Base-by-base conservation (phyloP, 2,797 vertebrate genomes). In the Hylomyscus alleni region DNA sequence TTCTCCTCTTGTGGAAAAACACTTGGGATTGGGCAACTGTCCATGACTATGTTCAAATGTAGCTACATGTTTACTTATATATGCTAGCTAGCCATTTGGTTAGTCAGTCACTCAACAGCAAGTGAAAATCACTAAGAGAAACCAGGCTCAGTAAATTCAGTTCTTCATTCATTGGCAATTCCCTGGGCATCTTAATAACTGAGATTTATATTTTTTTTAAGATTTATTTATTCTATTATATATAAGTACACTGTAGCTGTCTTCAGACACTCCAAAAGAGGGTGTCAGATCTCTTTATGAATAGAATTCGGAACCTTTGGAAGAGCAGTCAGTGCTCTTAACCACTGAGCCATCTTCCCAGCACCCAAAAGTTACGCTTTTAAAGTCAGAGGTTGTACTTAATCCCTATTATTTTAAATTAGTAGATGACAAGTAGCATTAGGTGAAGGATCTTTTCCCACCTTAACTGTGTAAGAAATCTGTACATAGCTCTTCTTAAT, bases 101-200 rank as follows among this genome's bases (percentile, higher is more conserved):
- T 8, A 52, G 20, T 31, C 34, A 60, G 50, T 90, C 37, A 91
- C 19, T 93, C 29, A 81, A 52, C 65, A 85, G 29, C 47, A 75
- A 91, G 76, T 56, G 62, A 84, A 69, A 89, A 78, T 69, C 73
- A 22, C 2, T 9, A 54, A n/a, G 67, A 54, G 67, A 91, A 91
- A 56, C 50, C 14, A 72, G 12, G 26, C 67, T 92, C 76, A 56
- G 76, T 44, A 83, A 73, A 82, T n/a, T 89, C 54, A 60, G 20
- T 60, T 40, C n/a, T 81, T 84, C 81, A 80, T 80, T 73, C 31
- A 80, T 65, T 92, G 67, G 93, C 29, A 91, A 95, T 80, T 31
- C 22, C 24, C 52, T 67, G 37, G 58, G 83, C 37, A 54, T 69
- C 93, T 96, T 80, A 87, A 34, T 47, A 81, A 72, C 8, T 58